Conservation (phyloP, 2,113 vertebrate species). For the Mellivora capensis region DNA sequence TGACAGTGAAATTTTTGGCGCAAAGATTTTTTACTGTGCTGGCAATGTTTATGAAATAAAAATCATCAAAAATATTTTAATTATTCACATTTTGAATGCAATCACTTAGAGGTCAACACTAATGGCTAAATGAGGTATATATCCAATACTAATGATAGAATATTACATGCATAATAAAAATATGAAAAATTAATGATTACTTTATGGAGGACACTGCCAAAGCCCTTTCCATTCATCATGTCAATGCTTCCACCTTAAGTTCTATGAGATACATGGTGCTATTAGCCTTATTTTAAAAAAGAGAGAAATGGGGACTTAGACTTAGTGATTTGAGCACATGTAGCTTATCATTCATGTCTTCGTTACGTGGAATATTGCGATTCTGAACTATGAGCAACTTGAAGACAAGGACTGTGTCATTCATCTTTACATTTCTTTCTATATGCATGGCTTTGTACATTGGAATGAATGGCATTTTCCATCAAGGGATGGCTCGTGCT, state of each 20-base stretch:
- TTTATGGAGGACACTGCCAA: not conserved
- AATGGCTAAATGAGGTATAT: not conserved
- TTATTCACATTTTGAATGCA: not conserved
- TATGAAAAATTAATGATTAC: not conserved
- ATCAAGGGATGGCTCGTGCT: not conserved
- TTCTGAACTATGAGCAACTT: not conserved
- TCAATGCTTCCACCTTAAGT: not conserved
- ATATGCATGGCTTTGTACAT: not conserved
- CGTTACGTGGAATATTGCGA: not conserved
- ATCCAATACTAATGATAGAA: not conserved
- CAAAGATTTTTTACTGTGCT: not conserved
- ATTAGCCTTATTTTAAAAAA: not conserved
- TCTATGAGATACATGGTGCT: not conserved
- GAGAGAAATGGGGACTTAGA: not conserved
- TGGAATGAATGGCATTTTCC: not conserved
- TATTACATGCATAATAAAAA: not conserved
- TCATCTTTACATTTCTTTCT: not conserved
- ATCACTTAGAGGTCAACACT: not conserved
- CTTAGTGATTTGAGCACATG: not conserved
- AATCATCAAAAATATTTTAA: not conserved
- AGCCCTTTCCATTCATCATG: not conserved
- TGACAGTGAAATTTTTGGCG: not conserved
- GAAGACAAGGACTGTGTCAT: fast-evolving
- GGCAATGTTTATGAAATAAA: not conserved
- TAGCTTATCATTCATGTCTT: not conserved